Evolutionary conservation across 2,888 invertebrate genomes (phyloP).

Genomic region (Agrochola lota): DNA sequence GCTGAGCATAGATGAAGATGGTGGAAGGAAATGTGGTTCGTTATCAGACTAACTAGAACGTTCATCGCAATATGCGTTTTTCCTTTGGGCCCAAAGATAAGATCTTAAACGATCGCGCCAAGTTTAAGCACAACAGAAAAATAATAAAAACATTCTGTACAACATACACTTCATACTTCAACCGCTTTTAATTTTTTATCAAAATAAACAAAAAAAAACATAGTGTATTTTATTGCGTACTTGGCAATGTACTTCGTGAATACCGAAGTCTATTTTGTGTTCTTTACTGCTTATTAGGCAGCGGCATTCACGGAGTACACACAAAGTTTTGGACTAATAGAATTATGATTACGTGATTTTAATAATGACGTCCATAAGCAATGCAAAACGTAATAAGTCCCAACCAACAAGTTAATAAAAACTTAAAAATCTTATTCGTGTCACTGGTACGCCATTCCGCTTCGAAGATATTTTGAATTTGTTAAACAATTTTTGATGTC

Average conservation of each 20-base stretch:
- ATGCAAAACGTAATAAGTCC: too few species aligned
- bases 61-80: background rate
- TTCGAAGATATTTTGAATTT: background rate
- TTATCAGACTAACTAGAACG: background rate
- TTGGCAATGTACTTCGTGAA: constrained; percentile 12
- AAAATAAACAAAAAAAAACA: background rate
- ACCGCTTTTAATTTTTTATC: background rate
- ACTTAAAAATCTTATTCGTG: background rate
- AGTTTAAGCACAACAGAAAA: too few species aligned
- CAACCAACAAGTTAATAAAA: background rate
- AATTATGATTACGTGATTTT: too few species aligned
- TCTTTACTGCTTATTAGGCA: background rate
- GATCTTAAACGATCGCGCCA: too few species aligned
- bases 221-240: background rate
- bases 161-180: background rate
- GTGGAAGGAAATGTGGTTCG: background rate
- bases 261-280: background rate
- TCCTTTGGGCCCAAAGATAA: too few species aligned
- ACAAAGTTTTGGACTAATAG: constrained; percentile 1
- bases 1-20: background rate
- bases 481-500: background rate
- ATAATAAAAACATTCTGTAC: too few species aligned
- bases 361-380: too few species aligned
- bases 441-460: background rate
- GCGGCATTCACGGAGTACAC: constrained; percentile 6